Base-by-base conservation (phyloP, 2,113 vertebrate genomes). In the Callaeas wilsoni region DNA sequence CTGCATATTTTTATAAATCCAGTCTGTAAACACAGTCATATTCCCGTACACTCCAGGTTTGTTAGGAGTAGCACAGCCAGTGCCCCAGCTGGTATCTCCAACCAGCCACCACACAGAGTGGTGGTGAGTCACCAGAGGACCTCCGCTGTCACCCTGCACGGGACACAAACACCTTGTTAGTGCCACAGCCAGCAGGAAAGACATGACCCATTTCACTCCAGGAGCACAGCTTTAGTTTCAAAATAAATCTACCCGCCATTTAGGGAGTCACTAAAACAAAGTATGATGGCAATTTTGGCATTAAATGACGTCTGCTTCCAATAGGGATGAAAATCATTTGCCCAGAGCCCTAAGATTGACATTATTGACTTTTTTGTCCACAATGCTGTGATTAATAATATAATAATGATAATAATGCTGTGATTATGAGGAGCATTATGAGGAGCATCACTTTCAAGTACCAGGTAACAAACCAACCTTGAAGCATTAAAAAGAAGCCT, bases 71-170 rank as follows among this genome's bases (percentile, higher is more conserved):
- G 98, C 99, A 87, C 99, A 99, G 67, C 98, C 99, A 3, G 96
- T 91, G 37, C 99, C 99, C 99, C 98, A 99, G 96, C 99, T 99
- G 3, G 99, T 99, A 84, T 98, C 98, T 63, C 99, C 99, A 13
- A 98, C 97, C 95, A 99, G 94, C 99, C 99, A 99, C 99, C 99
- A 99, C 77, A 98, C 2, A 1, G 77, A 71, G 68, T 87, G 97
- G 59, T 98, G 93, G 7, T 87, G 39, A 2, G 98, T 98, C 84
- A 99, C 99, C 84, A 99, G 97, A 1, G 99, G 99, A 13, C 99
- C 99, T 37, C 99, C 99, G 2, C 99, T 99, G 98, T 99, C 99
- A 26, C 99, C 99, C 99, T 99, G 96, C 60, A 90, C 16, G 74
- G 65, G 77, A 67, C 18, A 93, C 19, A 52, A 81, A 52, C 11